Conservation (phyloP, 2,113 vertebrate genomes). For the Corythornis vintsioides region DNA sequence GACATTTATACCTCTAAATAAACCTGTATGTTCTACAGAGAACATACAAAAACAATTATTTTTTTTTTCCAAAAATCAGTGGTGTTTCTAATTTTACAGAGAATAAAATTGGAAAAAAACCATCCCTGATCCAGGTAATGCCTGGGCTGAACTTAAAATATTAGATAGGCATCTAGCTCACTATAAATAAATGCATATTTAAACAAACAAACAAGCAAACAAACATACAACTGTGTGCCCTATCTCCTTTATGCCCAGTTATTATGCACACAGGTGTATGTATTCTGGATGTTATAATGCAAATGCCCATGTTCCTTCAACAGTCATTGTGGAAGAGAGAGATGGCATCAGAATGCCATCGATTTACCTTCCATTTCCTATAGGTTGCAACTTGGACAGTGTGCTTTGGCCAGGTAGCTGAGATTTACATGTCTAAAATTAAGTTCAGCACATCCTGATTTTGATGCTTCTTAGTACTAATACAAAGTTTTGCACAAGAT, state of each 20-base stretch:
- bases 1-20: background rate
- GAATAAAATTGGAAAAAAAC: background rate
- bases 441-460: background rate
- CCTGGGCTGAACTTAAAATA: fast-evolving
- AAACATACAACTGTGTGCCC: background rate
- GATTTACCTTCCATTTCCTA: background rate
- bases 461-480: background rate
- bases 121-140: background rate
- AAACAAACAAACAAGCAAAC: fast-evolving
- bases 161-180: background rate
- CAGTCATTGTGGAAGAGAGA: background rate
- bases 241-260: background rate
- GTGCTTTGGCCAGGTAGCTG: background rate
- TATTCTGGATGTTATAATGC: background rate
- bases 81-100: background rate
- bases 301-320: background rate
- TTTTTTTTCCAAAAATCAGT: background rate
- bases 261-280: background rate
- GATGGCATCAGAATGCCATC: background rate
- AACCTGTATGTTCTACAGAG: background rate
- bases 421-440: background rate
- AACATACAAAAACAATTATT: background rate
- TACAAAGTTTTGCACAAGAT: background rate
- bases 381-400: background rate
- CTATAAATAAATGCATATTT: background rate